Base-by-base conservation (phyloP, 2,113 vertebrate species). In the Alouatta palliata region DNA sequence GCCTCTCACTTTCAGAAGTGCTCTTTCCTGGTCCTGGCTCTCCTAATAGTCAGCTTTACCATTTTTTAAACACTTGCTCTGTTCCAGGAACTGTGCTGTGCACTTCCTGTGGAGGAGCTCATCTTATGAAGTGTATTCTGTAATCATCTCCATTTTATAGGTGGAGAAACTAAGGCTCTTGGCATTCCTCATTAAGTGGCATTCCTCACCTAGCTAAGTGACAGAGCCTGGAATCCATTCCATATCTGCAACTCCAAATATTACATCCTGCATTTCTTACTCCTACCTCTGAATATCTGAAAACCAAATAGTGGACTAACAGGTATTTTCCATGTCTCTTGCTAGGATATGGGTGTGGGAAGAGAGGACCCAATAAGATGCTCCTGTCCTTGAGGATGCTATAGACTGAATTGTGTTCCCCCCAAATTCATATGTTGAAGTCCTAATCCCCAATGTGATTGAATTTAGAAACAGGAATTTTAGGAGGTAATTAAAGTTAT, bases 21-120 rank as follows among this genome's bases (percentile, higher is more conserved):
- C 14, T 70, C 6, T 77, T 75, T 92, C 43, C 47, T 32, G 23
- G 25, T 13, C 58, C 14, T 11, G 10, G 43, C 40, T 35, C 3
- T 1, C 61, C 4, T 30, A 3, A 56, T 14, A 45, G 5, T 45
- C 0, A 0, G 13, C 45, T 52, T 88, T 91, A 13, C 56, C 17
- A 6, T 30, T 35, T 76, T 23, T 21, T 83, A 81, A 54, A 1
- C 12, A 4, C 47, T 13, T 47, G n/a, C 13, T 52, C 37, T 80
- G 75, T 27, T 64, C 35, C 17, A 2, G 73, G 10, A 58, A n/a
- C 49, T 19, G 11, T 13, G 16, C 27, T 8, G 1, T 40, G 56
- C 37, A 0, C 58, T 49, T 8, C 7, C 37, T 0, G 0, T 21
- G 27, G 40, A 37, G n/a, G 70, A 27, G 40, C 45, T 58, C 6